Evolutionary conservation across 2,797 vertebrate genomes (phyloP), one percentile per base, ranked within the genome.

Genomic region (Galagoides demidoff): DNA sequence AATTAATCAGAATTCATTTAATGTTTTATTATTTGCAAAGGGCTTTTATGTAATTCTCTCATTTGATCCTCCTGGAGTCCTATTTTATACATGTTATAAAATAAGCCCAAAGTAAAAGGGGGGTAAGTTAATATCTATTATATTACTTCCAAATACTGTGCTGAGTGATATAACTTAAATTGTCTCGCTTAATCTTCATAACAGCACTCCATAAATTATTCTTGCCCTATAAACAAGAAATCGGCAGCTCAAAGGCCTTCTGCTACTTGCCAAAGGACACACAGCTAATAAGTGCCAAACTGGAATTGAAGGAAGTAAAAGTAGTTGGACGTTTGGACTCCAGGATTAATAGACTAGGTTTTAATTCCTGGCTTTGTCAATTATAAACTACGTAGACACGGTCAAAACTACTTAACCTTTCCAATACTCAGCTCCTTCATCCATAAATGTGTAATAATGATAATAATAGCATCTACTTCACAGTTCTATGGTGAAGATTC

Each of bases 251-350:
- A 39, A 78, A 71, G 43, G 59, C 37, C 37, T 76, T 87, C 43
- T 25, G 63, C 37, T 45, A 25, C 49, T 92, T 95, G 81, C 71
- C 77, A 71, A 57, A 37, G 70, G 77, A 92, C 66, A 79, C 10
- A 14, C 16, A 88, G 43, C 55, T 95, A 86, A 77, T 73, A 93
- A 93, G 34, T 64, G 85, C 37, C 10, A 52, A 64, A 76, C 14
- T 76, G 66, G 86, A 92, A 84, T 94, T 61, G 92, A 73, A 92
- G 68, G 34, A 52, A 89, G 74, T 49, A 88, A 84, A 84, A 79
- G 14, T 34, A 52, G 68, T 73, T 73, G 45, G 49, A 71, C 82
- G 59, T 68, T 37, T 70, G 29, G 52, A 52, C 52, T 74, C 34
- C 52, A 68, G 87, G 13, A 77, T 68, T 49, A 81, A 9, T 34